phyloP scores from a whole-genome alignment of 1,140 invertebrate genomes.

The Trachelipus rathkii region DNA sequence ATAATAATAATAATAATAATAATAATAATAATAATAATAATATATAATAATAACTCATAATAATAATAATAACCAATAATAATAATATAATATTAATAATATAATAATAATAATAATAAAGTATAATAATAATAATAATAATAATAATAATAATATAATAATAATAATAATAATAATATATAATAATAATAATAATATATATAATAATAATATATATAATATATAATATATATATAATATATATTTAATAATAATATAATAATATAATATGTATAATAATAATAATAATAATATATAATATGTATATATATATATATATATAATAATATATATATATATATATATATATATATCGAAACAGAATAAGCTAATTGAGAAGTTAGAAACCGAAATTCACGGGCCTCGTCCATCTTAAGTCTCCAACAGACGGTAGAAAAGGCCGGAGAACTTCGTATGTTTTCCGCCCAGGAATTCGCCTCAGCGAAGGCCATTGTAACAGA shows the following conservation, averaged over 20 bases:
- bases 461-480: conserved; percentile 20
- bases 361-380: neutral
- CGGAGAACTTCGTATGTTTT: conserved; percentile 19
- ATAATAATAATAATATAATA: too few relatives aligned
- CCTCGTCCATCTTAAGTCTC: conserved; percentile 12
- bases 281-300: too few relatives aligned
- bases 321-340: neutral
- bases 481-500: conserved; percentile 25
- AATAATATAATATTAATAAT: too few relatives aligned
- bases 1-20: conserved; percentile 18
- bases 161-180: too few relatives aligned
- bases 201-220: too few relatives aligned
- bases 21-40: neutral
- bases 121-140: conserved; percentile 13
- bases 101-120: too few relatives aligned
- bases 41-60: too few relatives aligned
- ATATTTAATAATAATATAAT: too few relatives aligned
- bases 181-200: neutral
- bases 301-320: conserved; percentile 6
- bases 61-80: too few relatives aligned
- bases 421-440: conserved; percentile 13
- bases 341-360: too few relatives aligned
- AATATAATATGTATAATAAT: too few relatives aligned
- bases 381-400: conserved; percentile 1
- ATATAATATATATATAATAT: too few relatives aligned